Evolutionary conservation across 1,140 invertebrate genomes (phyloP), one percentile per base, ranked within the genome.

Genomic region (Drosophila punjabiensis): DNA sequence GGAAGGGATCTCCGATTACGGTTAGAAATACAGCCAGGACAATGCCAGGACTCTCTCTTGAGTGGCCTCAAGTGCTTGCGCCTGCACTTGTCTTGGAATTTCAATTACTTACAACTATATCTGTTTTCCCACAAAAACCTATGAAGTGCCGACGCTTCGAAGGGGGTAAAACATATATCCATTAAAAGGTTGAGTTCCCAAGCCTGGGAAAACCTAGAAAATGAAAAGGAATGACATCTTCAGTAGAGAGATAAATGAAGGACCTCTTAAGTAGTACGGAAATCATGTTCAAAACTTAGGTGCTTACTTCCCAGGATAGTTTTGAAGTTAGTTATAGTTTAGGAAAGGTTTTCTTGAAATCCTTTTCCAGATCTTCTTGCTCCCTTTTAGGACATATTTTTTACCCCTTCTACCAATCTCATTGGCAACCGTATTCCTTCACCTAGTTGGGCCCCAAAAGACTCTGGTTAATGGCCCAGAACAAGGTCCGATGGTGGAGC

Each of bases 1-100:
- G 14, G 13, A 33, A 33, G 14, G 20, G 8, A 59, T 79, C 47
- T 82, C 60, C 58, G 28, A 76, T 82, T 79, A 63, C 81, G 16
- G 37, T n/a, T 35, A 67, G 59, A 53, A 67, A 47, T n/a, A 3
- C 10, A 41, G 63, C 18, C 50, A 58, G 68, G 68, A 71, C 50
- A 56, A 24, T 18, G 48, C 9, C 32, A 70, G 64, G 67, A 69
- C 45, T 18, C 39, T 18, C 39, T 50, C 9, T 50, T 8, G 28
- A 76, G 73, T 64, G 50, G 30, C 5, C 10, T 69, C 41, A 63
- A 63, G 68, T 69, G 52, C 24, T 33, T 41, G n/a, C 8, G 6
- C 20, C 55, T 48, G 69, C 65, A 71, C 68, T 71, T 71, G 68
- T 71, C 65, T 24, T 48, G 43, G 43, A 35, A 65, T 65, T 65